Base-by-base conservation (phyloP, 2,113 vertebrate species). In the Bostrychus sinensis region DNA sequence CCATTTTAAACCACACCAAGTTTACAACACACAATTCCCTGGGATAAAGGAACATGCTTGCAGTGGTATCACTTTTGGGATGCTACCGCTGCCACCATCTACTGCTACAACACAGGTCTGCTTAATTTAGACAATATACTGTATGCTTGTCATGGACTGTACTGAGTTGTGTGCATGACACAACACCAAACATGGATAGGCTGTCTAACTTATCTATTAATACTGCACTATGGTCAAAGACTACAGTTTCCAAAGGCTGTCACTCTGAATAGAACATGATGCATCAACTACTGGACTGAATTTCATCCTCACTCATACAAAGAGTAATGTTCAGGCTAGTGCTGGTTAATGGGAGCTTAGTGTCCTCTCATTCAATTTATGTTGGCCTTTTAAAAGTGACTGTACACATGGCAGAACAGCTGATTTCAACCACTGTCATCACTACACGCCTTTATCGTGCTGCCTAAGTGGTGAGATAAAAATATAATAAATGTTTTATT, bases 191-290 rank as follows among this genome's bases (percentile, higher is more conserved):
- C 59, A 42, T 1, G 26, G 60, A 70, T 32, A 22, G 42, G 42
- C 12, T 1, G 32, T 23, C 23, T 43, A 48, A 30, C 25, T n/a
- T n/a, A n/a, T 51, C 48, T 51, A 50, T 62, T 20, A 59, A 63
- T 68, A 66, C 8, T 28, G 57, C 51, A 22, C 28, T 46, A 1
- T 39, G 30, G 56, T 58, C 78, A 34, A 23, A 70, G 77, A 80
- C 51, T 81, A 60, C 59, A 14, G 68, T 71, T 77, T 72, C 61
- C 72, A 62, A 66, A 41, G 37, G 50, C 2, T 66, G 70, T 51
- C 10, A n/a, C 58, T 41, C 12, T 11, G 48, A 68, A 11, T n/a
- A 37, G 62, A 70, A 70, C 75, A 6, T 25, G 77, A 87, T 70
- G 61, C 65, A 51, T 79, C 65, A 51, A 20, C 69, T 1, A 2